Evolutionary conservation across 2,888 invertebrate genomes (phyloP), one percentile per base, ranked within the genome.

Genomic region (Athrips mouffetella): DNA sequence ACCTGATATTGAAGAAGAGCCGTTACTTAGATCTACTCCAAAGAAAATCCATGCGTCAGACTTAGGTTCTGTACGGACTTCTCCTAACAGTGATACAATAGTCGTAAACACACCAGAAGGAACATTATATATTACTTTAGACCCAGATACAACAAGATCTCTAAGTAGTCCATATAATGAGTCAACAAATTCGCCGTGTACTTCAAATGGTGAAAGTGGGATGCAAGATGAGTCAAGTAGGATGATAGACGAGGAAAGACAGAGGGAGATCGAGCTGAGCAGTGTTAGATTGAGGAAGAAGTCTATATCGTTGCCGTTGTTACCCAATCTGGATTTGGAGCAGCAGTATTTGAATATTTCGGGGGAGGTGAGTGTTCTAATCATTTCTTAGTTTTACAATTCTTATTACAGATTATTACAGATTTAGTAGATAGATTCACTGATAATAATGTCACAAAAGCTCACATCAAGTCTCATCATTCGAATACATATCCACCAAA

Each of bases 281-380:
- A 69, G 64, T 51, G 70, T 72, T 3, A 76, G 73, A 44, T 68
- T 91, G 45, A 87, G 94, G 44, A 90, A 93, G 57, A 93, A 93
- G 59, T 94, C 94, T 2, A 92, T 93, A 53, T 94, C 94, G 2
- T 89, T 95, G 88, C 95, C 95, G 2, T 89, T 90, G 57, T 81
- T 95, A 50, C 92, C 93, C 65, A 91, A 92, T 46, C 78, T 94
- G 72, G 92, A 92, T 51, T 59, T 89, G 58, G 90, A 67, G 63
- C 89, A 79, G 62, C 89, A 82, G 52, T 85, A 78, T 54, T 47
- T 78, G 57, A 73, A 73, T 37, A 73, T 66, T 54, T 70, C 75
- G 1, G 75, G 71, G 27, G 79, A 80, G 13, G 46, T 46, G 8
- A 35, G 35, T 46, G 13, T 16, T 1, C 11, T 37, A 11, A 1